Percentiles rank a stretch among this genome's conserved stretches.
These are phyloP conservation scores for Drosophila mojavensis DNA, from an alignment of 1,140 invertebrate species.

Conservation along the genomic window DNA sequence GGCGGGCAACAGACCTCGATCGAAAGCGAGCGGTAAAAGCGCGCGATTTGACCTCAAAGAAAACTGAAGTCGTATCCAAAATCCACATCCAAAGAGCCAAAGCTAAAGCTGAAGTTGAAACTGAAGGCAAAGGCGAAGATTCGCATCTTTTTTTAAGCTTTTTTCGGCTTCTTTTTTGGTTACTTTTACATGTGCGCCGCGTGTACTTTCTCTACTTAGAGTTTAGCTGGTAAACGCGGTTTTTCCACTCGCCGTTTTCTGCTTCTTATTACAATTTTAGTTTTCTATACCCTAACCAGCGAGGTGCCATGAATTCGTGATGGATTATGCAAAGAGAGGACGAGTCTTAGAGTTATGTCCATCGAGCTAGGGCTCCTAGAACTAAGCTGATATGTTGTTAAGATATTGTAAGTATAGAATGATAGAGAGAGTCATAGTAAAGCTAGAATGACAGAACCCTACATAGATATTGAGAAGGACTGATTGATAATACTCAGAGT, in stretches of 20 bases:
- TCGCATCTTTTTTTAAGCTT: conserved; percentile 49
- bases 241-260: conserved; percentile 36
- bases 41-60: conserved; percentile 57
- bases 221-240: conserved; percentile 56
- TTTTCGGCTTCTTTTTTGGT: conserved; percentile 32
- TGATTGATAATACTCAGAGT: too few relatives aligned
- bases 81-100: conserved; percentile 42
- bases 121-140: conserved; percentile 52
- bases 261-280: conserved; percentile 10
- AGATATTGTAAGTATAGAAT: too few relatives aligned
- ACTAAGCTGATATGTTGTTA: too few relatives aligned
- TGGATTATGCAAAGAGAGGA: neutral
- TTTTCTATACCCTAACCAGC: conserved; percentile 33
- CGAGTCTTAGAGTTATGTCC: too few relatives aligned
- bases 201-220: conserved; percentile 65
- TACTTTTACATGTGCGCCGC: conserved; percentile 59
- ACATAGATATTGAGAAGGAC: too few relatives aligned
- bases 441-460: too few relatives aligned
- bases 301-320: neutral
- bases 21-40: conserved; percentile 57
- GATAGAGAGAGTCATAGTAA: too few relatives aligned
- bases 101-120: conserved; percentile 13
- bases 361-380: too few relatives aligned
- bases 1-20: conserved; percentile 26
- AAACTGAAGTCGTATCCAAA: conserved; percentile 53